Conservation (phyloP, 2,888 invertebrate species). For the Drosophila subsilvestris region DNA sequence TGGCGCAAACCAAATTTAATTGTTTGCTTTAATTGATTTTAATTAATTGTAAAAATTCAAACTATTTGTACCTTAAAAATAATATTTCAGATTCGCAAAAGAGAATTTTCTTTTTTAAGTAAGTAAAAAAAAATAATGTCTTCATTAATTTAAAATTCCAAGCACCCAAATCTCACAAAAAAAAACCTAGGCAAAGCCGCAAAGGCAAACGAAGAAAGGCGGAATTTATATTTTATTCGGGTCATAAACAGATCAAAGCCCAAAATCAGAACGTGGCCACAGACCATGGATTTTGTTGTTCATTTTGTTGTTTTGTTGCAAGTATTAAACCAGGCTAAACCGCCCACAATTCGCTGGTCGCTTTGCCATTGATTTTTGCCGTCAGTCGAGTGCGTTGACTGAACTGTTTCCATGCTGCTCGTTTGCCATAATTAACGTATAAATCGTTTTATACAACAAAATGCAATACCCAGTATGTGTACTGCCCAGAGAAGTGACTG, state of each 20-base stretch:
- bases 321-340: constrained; percentile 43
- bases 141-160: neutral
- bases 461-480: constrained; percentile 3
- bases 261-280: constrained; percentile 22
- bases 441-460: constrained; percentile 50
- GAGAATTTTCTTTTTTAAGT: too few species aligned
- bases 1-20: too few species aligned
- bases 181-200: constrained; percentile 2
- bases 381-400: constrained; percentile 9
- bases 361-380: constrained; percentile 62
- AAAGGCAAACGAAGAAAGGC: neutral
- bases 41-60: too few species aligned
- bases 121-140: too few species aligned
- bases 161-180: neutral
- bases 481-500: constrained; percentile 11
- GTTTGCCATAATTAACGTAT: constrained; percentile 66
- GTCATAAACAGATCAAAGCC: constrained; percentile 25
- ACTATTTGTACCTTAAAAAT: too few species aligned
- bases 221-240: constrained; percentile 8
- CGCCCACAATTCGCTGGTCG: constrained; percentile 58
- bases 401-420: constrained; percentile 16
- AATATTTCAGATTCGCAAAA: too few species aligned
- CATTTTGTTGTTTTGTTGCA: constrained; percentile 6
- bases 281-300: constrained; percentile 5
- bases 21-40: too few species aligned